Conservation (phyloP, 2,888 invertebrate genomes). For the Blastobasis lacticolella region DNA sequence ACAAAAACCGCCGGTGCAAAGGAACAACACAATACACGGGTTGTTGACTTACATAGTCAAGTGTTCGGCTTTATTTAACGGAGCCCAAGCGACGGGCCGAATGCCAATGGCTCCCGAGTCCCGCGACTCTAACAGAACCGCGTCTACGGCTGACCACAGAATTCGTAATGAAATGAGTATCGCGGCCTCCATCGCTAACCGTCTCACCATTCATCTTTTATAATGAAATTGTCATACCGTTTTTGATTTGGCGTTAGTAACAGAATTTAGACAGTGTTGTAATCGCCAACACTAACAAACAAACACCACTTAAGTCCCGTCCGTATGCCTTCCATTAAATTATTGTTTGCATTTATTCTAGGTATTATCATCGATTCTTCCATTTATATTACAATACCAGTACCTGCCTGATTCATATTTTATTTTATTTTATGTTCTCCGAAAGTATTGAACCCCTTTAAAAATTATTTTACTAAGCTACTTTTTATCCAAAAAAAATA, state of each 20-base stretch:
- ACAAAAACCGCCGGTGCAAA: constrained; percentile 45
- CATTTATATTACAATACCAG: no score
- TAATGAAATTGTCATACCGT: not conserved
- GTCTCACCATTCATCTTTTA: not conserved
- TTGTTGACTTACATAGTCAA: constrained; percentile 51
- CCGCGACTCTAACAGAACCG: constrained; percentile 10
- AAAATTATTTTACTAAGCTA: no score
- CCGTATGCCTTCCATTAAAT: no score
- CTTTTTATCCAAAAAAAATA: no score
- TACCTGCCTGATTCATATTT: no score
- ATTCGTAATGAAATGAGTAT: constrained; percentile 30
- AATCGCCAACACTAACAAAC: no score
- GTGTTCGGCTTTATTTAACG: constrained; percentile 24
- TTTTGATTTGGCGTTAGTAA: not conserved
- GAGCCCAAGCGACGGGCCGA: constrained; percentile 13
- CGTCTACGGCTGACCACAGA: constrained; percentile 42
- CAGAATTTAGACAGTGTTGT: not conserved
- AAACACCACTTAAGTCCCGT: no score
- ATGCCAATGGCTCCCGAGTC: constrained; percentile 5
- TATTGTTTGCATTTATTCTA: no score
- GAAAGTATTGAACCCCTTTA: no score
- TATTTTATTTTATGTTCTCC: no score
- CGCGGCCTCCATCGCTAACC: not conserved
- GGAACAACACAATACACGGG: constrained; percentile 38
- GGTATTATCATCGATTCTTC: no score